These are phyloP conservation scores for Leuciscus idus DNA, from an alignment of 2,113 vertebrate species.

Conservation along the genomic window DNA sequence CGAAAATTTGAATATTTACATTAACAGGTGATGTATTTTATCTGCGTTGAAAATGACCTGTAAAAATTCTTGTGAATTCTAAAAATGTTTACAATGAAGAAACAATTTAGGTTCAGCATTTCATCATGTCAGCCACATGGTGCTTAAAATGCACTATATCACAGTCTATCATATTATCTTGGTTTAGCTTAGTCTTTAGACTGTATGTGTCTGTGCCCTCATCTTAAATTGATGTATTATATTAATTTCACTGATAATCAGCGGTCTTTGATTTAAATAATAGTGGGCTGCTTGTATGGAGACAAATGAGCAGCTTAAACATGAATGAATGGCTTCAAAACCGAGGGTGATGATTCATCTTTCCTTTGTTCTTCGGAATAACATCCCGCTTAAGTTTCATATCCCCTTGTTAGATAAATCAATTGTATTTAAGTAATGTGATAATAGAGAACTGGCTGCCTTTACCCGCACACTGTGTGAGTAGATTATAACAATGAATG, in stretches of 20 bases:
- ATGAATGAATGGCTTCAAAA: conserved; percentile 31
- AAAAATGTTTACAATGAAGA: neutral
- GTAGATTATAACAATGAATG: conserved; percentile 51
- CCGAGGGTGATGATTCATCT: conserved; percentile 5
- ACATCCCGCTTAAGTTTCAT: conserved; percentile 38
- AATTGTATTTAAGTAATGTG: conserved; percentile 55
- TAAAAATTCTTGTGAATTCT: neutral
- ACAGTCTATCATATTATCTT: neutral
- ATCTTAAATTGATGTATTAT: conserved; percentile 7
- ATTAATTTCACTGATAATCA: conserved; percentile 9
- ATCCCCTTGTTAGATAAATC: conserved; percentile 49
- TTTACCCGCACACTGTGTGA: conserved; percentile 30
- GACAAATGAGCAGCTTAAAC: conserved; percentile 27
- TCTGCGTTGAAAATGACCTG: neutral
- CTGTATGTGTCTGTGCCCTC: neutral
- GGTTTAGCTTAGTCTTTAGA: neutral
- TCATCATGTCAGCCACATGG: neutral
- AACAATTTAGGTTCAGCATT: neutral
- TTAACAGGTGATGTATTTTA: neutral
- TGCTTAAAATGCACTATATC: neutral
- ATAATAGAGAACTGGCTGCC: conserved; percentile 44
- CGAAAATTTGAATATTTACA: neutral
- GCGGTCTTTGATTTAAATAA: neutral
- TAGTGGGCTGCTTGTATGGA: neutral
- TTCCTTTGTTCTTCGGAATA: conserved; percentile 26